Evolutionary conservation across 2,113 vertebrate species (phyloP), one percentile per base, ranked within the genome.

Genomic region (Limanda limanda): DNA sequence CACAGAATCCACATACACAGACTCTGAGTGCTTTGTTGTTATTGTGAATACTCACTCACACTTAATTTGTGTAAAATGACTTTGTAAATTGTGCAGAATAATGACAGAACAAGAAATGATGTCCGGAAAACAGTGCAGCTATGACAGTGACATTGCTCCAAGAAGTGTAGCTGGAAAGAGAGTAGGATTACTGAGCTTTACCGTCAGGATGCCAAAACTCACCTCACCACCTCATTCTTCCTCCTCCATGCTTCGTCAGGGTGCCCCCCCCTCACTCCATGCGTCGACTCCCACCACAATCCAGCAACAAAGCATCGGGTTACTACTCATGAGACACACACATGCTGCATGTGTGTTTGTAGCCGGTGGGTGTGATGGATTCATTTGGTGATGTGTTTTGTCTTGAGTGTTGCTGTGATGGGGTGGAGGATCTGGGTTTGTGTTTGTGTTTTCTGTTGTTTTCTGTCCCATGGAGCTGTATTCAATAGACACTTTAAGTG

Each of bases 201-300:
- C 45, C 65, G 74, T 76, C 81, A 52, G 45, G 2, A 63, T 83
- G 51, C 54, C 51, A 21, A 42, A 74, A 70, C 88, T 92, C 86
- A 88, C 75, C 71, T 85, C 85, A 80, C 63, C 65, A 31, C 78
- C 65, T 90, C 86, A 88, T 87, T 91, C 87, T 89, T 84, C 90
- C 86, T 87, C 88, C 85, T 84, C 64, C 89, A 87, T 90, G 86
- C 89, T 86, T 86, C 80, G 23, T 90, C 91, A 94, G 92, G 92
- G 91, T 93, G 83, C 91, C 92, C 87, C 91, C 76, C 74, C 82
- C 83, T 71, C 83, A 91, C n/a, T 75, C 84, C 84, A 80, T 81
- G 68, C 83, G 81, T 42, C 89, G 86, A 6, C 84, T 70, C 79
- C 92, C 83, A 70, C 83, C 85, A 3, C 87, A 90, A 71, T 74